phyloP scores from a whole-genome alignment of 2,888 invertebrate genomes.

The Automeris io region DNA sequence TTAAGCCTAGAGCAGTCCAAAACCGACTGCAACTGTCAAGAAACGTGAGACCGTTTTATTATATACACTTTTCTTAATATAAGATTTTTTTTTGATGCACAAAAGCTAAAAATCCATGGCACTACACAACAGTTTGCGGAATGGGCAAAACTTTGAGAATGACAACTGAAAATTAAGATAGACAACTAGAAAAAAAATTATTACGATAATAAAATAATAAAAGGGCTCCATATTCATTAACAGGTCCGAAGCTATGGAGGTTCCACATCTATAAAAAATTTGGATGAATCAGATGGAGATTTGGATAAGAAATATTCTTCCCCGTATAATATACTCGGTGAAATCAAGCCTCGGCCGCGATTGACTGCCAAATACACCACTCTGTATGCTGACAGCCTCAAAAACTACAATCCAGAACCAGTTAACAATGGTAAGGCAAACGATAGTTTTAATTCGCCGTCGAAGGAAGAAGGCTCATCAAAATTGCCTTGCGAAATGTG shows the following conservation, averaged over 20 bases:
- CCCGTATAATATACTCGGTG: constrained; percentile 39
- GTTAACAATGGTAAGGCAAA: constrained; percentile 11
- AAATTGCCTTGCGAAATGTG: no score
- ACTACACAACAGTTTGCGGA: no score
- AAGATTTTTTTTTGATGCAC: no score
- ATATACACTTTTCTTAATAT: no score
- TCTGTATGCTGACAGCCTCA: constrained; percentile 61
- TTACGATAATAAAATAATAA: neutral
- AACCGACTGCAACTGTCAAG: no score
- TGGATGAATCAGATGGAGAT: constrained; percentile 68
- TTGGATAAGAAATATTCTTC: constrained; percentile 57
- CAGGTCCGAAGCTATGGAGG: constrained; percentile 66
- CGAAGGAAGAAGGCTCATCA: no score
- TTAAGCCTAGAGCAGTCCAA: no score
- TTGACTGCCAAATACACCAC: constrained; percentile 64
- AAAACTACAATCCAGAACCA: constrained; percentile 45
- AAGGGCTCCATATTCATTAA: neutral
- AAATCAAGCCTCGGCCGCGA: constrained; percentile 54
- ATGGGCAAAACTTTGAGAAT: no score
- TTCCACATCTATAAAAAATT: constrained; percentile 64
- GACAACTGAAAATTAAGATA: neutral
- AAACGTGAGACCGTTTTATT: no score
- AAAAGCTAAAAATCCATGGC: no score
- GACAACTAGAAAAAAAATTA: neutral
- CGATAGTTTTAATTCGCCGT: no score